phyloP scores from a whole-genome alignment of 1,140 invertebrate species.

The Chironomus striatipennis region DNA sequence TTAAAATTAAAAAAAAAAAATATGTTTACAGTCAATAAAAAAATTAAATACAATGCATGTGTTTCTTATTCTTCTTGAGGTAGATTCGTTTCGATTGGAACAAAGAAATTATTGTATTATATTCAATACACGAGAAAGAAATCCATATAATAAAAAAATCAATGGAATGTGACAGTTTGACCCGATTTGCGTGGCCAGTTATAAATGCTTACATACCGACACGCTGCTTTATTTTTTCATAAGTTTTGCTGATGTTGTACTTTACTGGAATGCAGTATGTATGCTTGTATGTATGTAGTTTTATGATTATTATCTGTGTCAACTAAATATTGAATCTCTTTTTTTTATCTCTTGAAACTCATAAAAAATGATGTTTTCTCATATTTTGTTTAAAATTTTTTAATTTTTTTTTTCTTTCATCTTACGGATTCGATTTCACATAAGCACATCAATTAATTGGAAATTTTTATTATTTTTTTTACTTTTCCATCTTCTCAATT shows the following conservation, averaged over 20 bases:
- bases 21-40: background rate
- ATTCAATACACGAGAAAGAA: background rate
- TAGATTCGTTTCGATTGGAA: constrained; percentile 7
- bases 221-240: background rate
- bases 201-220: background rate
- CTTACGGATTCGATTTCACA: constrained; percentile 1
- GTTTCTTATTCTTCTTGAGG: background rate
- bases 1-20: background rate
- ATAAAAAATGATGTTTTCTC: background rate
- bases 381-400: background rate
- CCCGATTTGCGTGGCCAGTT: background rate
- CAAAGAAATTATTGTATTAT: background rate
- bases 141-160: background rate
- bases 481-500: background rate
- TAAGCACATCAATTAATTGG: constrained; percentile 25
- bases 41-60: background rate
- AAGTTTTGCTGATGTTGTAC: background rate
- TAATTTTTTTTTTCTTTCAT: background rate
- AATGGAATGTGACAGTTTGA: constrained; percentile 13
- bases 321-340: background rate
- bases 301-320: constrained; percentile 13
- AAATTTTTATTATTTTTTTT: constrained; percentile 16
- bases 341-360: background rate
- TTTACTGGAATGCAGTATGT: background rate
- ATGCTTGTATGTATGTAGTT: background rate